Evolutionary conservation across 1,140 invertebrate genomes (phyloP), one percentile per base, ranked within the genome.

Genomic region (Coelopa frigida): DNA sequence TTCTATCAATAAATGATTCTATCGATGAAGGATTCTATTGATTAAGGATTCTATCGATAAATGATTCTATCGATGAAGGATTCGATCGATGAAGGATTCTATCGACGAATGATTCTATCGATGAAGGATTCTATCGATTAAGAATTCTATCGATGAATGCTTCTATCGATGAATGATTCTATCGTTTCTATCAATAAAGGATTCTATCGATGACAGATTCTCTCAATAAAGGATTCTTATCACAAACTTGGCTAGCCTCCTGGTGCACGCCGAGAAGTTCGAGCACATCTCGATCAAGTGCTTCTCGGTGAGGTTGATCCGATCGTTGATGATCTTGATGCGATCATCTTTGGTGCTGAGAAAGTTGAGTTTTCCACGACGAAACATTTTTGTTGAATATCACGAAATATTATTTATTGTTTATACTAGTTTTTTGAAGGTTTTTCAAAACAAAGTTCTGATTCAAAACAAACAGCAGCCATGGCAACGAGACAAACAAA

Each of bases 231-330:
- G n/a, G n/a, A n/a, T n/a, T n/a, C n/a, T n/a, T n/a, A n/a, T n/a
- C n/a, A n/a, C n/a, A n/a, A n/a, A 80, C 80, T 82, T 78, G 27
- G 82, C 83, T 42, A 78, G 75, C 75, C 85, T 85, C 44, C 81
- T 72, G 2, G 80, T 75, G 48, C 79, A 82, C 39, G 77, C 73
- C 1, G 78, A 78, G 55, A 86, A 84, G 14, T 72, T 72, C 5
- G 75, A 72, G 56, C 81, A 84, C 37, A 85, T 67, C 55, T 84
- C 81, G 11, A 79, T 76, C 49, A 85, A 75, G 65, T 83, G 75
- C 50, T 79, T 80, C 58, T 86, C 84, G 2, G 81, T 79, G 12
- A 65, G 70, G 24, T 75, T 73, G 40, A 86, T 83, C 35, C 83
- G 74, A 39, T 85, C 81, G 57, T 84, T 81, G 35, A 85, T 81